Conservation (phyloP, 2,797 vertebrate species). For the Danio choprae region DNA sequence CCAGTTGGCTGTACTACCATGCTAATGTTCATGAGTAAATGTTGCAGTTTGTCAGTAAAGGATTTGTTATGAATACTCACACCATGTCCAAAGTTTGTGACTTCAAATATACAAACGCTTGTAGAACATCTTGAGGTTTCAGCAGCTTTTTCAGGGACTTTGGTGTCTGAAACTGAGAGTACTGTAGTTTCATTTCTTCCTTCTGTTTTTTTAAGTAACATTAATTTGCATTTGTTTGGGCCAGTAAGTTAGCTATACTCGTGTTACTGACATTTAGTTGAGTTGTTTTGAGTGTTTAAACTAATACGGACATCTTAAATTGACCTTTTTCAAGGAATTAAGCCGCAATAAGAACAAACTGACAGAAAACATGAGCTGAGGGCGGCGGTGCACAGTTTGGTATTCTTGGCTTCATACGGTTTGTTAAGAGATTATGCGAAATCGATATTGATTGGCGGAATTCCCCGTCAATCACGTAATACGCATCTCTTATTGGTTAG, state of each 20-base stretch:
- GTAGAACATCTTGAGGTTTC: not conserved
- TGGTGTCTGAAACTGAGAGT: not conserved
- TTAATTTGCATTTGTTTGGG: not conserved
- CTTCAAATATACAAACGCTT: not conserved
- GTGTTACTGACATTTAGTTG: not conserved
- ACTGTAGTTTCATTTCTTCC: not conserved
- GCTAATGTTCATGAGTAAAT: not conserved
- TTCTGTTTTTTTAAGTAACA: not conserved
- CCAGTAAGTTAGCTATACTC: not conserved
- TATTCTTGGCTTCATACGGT: conserved; percentile 76
- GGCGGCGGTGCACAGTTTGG: conserved; percentile 45
- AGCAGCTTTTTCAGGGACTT: not conserved
- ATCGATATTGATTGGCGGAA: conserved; percentile 57
- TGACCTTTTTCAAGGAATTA: not conserved
- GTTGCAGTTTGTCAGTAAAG: not conserved
- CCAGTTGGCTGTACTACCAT: not conserved
- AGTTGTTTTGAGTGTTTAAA: not conserved
- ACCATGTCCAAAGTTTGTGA: not conserved
- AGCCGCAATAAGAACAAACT: not conserved
- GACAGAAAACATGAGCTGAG: not conserved
- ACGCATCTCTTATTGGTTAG: conserved; percentile 30
- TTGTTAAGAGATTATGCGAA: conserved; percentile 50
- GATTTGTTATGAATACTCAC: not conserved
- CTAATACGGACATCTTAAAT: not conserved
- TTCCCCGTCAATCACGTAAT: conserved; percentile 44